Evolutionary conservation across 2,888 invertebrate species (phyloP).

Genomic region (Altica lythri): DNA sequence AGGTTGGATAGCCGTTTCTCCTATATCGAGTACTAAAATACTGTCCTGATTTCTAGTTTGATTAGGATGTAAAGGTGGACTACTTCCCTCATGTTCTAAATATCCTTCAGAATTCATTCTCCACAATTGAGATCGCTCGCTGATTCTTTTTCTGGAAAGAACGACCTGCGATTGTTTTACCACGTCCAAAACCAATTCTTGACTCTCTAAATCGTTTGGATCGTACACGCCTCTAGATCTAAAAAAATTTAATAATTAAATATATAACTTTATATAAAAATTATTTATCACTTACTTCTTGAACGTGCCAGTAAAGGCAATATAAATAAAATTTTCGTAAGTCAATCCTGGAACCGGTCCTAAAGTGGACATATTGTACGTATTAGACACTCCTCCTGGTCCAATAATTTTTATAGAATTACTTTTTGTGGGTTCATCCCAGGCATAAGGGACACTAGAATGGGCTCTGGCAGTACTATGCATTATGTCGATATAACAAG

Average conservation of each 20-base stretch:
- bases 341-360: conserved; percentile 72
- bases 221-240: conserved; percentile 45
- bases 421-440: conserved; percentile 79
- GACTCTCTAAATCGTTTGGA: conserved; percentile 67
- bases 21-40: conserved; percentile 82
- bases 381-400: conserved; percentile 84
- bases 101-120: conserved; percentile 87
- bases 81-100: conserved; percentile 91
- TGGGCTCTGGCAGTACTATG: conserved; percentile 77
- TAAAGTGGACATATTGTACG: conserved; percentile 74
- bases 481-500: conserved; percentile 69
- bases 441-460: conserved; percentile 79
- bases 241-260: too few species aligned
- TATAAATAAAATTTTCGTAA: conserved; percentile 97
- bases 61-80: conserved; percentile 62
- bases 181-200: conserved; percentile 83
- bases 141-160: conserved; percentile 72
- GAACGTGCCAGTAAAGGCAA: conserved; percentile 81
- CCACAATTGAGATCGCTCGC: conserved; percentile 88
- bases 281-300: conserved; percentile 54
- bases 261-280: too few species aligned
- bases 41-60: conserved; percentile 49
- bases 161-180: conserved; percentile 68
- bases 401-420: conserved; percentile 76
- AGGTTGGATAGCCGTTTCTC: conserved; percentile 77